These are phyloP conservation scores for Chaenocephalus aceratus DNA, from an alignment of 2,113 vertebrate species.

Conservation along the genomic window DNA sequence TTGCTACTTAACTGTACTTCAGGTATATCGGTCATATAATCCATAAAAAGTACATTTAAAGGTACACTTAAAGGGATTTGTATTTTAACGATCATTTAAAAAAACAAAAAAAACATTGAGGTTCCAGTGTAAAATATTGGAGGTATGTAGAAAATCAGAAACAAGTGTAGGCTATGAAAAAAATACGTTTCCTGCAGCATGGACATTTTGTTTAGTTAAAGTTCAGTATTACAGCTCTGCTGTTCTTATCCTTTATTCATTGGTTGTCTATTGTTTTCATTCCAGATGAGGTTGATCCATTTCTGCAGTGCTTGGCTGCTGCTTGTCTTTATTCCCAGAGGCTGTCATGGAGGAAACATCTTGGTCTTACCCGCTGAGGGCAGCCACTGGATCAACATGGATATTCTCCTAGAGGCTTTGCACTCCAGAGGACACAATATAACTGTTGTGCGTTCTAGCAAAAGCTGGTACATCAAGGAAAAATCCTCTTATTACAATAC, in stretches of 20 bases:
- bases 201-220: no score
- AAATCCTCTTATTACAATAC: conserved; percentile 51
- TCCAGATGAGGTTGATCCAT: conserved; percentile 56
- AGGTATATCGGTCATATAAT: no score
- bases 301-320: conserved; percentile 52
- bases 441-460: conserved; percentile 54
- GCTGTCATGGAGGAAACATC: conserved; percentile 68
- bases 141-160: no score
- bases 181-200: neutral
- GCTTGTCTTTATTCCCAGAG: conserved; percentile 29
- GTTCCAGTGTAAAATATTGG: no score
- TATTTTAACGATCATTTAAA: no score
- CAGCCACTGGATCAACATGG: conserved; percentile 82
- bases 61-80: no score
- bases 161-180: neutral
- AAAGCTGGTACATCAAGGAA: conserved; percentile 71
- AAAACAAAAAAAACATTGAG: no score
- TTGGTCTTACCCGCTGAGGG: conserved; percentile 73
- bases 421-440: conserved; percentile 71
- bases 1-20: no score
- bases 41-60: neutral
- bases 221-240: no score
- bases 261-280: neutral
- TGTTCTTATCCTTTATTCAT: no score
- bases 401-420: conserved; percentile 64